Evolutionary conservation across 2,888 invertebrate genomes (phyloP), one percentile per base, ranked within the genome.

Genomic region (Barypeithes pellucidus): DNA sequence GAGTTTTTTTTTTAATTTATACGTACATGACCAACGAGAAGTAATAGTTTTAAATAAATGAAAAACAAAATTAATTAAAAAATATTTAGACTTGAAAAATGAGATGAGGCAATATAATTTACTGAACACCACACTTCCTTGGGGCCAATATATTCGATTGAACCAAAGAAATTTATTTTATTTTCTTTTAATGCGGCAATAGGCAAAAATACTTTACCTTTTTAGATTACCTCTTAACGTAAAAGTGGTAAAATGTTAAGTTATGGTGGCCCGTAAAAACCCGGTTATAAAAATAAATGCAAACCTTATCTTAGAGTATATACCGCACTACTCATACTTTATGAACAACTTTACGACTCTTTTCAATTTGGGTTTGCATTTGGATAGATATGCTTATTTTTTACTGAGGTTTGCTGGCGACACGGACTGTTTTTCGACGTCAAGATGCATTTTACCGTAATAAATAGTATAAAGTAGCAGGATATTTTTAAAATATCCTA

Each of bases 331-430:
- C 54, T 72, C 72, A 62, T 67, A 61, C 62, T 72, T 72, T 72
- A 72, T 67, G 72, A 67, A 72, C 72, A 67, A 67, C 18, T 72
- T 72, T 72, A 72, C 72, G 67, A 67, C 62, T 67, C 67, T 72
- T 67, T 72, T 67, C 72, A 72, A 72, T 72, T 72, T 67, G 67
- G 54, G 67, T 66, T 72, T 63, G 29, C 72, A 47, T 72, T 72
- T 67, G 67, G 66, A 60, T 54, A 61, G 67, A 72, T 72, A 72
- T 72, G 72, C 67, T 72, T 72, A 67, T 72, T 72, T 72, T 29
- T 61, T 24, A 61, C 72, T 61, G 67, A 72, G 72, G 67, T 72
- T 68, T 72, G 52, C 61, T 52, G 59, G 66, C n/a, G 47, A 47
- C 43, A 41, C 29, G 57, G 22, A 67, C 52, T 72, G 33, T 57